Base-by-base conservation (phyloP, 1,140 invertebrate genomes). In the Ostrea denselamellosa region DNA sequence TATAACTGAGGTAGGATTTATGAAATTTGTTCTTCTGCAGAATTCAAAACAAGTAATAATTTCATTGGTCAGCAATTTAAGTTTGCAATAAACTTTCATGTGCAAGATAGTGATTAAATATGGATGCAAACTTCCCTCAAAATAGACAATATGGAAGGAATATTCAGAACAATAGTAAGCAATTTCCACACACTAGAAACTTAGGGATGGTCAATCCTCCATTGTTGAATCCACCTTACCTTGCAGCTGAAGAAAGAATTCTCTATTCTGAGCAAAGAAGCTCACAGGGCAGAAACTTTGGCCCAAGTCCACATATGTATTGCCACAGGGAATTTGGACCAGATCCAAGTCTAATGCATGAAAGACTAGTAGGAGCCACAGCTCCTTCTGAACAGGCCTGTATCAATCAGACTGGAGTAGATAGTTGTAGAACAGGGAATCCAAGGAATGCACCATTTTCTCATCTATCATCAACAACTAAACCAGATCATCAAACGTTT, bases 101-200 rank as follows among this genome's bases (percentile, higher is more conserved):
- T 62, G 0, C 58, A 14, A 62, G n/a, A 19, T 19, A 62, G 58
- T 14, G 28, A 17, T 14, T 8, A 34, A 77, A 77, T 17, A 77
- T 77, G 68, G 68, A 77, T 22, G 28, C 22, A 77, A 77, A 77
- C 68, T 77, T 62, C 19, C n/a, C 56, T 62, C 56, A 62, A 17
- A 62, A 44, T 28, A 77, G 22, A 34, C 68, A 77, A 28, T 77
- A 77, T 77, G 28, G 8, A 25, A 22, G 28, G 25, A 22, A 44
- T 77, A 10, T 77, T 14, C 68, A 25, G 0, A 77, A 34, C 14
- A 17, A 28, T 12, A 77, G 68, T 3, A 25, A 77, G 68, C 68
- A 77, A 8, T 77, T 28, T 77, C 25, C 68, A 28, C 22, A 77
- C 25, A 14, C 68, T 34, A 22, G 14, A 25, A 34, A 12, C 8